Percentiles rank a stretch among this genome's conserved stretches.
Conservation (phyloP, 2,797 vertebrate species). For the Lutjanus campechanus region DNA sequence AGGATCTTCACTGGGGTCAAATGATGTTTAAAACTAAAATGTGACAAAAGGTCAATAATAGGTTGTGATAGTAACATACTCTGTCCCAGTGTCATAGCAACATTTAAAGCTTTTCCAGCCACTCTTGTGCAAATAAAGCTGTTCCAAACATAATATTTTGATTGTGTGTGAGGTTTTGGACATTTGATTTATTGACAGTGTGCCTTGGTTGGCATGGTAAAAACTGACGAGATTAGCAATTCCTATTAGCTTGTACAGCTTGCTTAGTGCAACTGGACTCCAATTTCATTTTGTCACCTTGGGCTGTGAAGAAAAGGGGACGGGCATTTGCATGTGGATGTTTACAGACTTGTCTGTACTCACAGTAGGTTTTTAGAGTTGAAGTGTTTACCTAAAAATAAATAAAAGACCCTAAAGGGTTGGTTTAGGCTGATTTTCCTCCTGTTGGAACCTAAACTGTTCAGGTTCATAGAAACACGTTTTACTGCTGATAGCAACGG, state of each 20-base stretch:
- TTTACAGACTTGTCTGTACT: too few species aligned
- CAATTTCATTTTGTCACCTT: too few species aligned
- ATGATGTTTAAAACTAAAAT: not conserved
- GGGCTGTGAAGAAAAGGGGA: too few species aligned
- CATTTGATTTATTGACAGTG: not conserved
- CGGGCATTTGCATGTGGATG: too few species aligned
- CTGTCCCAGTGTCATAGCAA: not conserved
- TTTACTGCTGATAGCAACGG: constrained; percentile 24
- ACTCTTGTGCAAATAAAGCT: not conserved
- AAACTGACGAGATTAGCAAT: not conserved
- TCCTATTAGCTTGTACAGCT: not conserved
- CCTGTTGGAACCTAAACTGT: not conserved
- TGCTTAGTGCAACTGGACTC: too few species aligned
- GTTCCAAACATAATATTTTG: not conserved
- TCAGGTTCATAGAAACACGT: constrained; percentile 3
- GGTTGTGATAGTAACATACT: not conserved
- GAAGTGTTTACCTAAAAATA: not conserved
- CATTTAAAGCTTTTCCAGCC: not conserved
- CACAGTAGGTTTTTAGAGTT: too few species aligned
- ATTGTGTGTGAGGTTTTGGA: not conserved
- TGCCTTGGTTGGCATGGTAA: not conserved
- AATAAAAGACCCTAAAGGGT: constrained; percentile 2
- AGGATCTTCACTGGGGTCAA: not conserved
- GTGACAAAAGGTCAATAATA: not conserved
- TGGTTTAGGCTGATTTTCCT: not conserved